Evolutionary conservation across 2,797 vertebrate species (phyloP).

Genomic region (Malurus splendens): DNA sequence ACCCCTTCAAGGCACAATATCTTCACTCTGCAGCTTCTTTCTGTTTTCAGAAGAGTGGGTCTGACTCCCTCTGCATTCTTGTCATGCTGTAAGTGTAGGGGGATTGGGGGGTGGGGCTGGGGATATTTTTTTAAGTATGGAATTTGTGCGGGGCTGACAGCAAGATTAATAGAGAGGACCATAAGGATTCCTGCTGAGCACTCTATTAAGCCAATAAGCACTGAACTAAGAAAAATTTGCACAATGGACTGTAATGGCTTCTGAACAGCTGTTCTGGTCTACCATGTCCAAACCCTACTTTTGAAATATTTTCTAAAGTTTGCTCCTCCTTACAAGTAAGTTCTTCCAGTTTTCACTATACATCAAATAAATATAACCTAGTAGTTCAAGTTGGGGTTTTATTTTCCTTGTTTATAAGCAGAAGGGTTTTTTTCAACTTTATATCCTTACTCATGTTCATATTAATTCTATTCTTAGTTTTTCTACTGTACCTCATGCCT

Average conservation of each 20-base stretch:
- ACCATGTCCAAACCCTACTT: background rate
- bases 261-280: conserved; percentile 35
- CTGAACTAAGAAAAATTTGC: conserved; percentile 35
- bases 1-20: background rate
- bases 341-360: background rate
- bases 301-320: background rate
- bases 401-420: background rate
- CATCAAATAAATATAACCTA: background rate
- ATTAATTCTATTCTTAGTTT: background rate
- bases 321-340: background rate
- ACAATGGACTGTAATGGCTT: conserved; percentile 18
- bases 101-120: background rate
- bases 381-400: background rate
- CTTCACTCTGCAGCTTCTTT: background rate
- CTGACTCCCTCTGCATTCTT: conserved; percentile 42
- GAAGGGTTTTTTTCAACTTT: background rate
- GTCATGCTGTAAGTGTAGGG: background rate
- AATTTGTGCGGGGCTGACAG: conserved; percentile 43
- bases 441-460: background rate
- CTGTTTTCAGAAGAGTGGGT: background rate
- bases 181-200: conserved; percentile 10
- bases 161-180: conserved; percentile 33
- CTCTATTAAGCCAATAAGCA: conserved; percentile 49
- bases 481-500: background rate
- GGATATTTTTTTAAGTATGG: conserved; percentile 1